Evolutionary conservation across 2,113 vertebrate genomes (phyloP), one percentile per base, ranked within the genome.

Genomic region (Callaeas wilsoni): DNA sequence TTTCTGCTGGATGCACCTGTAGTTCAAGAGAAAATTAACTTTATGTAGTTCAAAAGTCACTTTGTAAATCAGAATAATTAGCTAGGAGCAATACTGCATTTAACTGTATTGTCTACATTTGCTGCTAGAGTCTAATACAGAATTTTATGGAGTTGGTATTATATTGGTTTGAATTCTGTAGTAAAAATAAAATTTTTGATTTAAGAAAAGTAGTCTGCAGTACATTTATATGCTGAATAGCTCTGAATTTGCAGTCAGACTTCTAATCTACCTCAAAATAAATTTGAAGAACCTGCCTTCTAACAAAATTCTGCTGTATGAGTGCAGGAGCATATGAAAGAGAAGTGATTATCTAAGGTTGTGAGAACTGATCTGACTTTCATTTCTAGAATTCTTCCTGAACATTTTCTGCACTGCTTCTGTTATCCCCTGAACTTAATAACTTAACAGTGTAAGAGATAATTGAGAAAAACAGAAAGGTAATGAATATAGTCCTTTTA

Each of bases 61-160:
- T 96, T 96, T 81, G 35, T 95, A 94, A 97, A 83, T 88, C 26
- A 79, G 64, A 94, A 89, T 50, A 97, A 93, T 97, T 96, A 98
- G 71, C 68, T 94, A 77, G 74, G 93, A 98, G 84, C 73, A 94
- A 64, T 74, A 76, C 89, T 94, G 68, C 35, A 60, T 68, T 96
- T 95, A 71, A 35, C 49, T 79, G 8, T 67, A 46, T 26, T 59
- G 13, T 26, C n/a, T 89, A 18, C 27, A 22, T 77, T 85, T 96
- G 37, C 26, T 84, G 22, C 20, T 87, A 22, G 52, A 97, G 84
- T 89, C 59, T 68, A 90, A 41, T 49, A 9, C 33, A 69, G 68
- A 92, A 49, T 86, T 94, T 80, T 82, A 50, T 81, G 37, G 44
- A 88, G 22, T 76, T 59, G 10, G 22, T 86, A 32, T 32, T 55